Percentiles rank a stretch among this genome's conserved stretches.
These are phyloP conservation scores for Caenorhabditis drosophilae DNA, from an alignment of 2,888 invertebrate genomes.

Conservation along the genomic window DNA sequence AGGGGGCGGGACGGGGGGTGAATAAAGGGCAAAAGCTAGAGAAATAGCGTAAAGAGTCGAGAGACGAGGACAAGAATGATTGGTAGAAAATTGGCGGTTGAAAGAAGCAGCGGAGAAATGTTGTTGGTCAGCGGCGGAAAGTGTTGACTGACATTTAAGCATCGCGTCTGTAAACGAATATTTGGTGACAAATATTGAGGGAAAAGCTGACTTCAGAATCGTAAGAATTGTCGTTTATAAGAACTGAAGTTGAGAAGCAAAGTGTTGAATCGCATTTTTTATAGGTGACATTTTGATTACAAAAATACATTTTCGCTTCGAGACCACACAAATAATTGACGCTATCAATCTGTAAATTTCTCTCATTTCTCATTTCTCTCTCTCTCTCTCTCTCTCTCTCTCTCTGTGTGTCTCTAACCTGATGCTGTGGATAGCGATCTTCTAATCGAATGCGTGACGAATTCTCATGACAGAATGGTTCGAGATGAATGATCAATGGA, in stretches of 20 bases:
- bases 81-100: no score
- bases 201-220: constrained; percentile 22
- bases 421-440: constrained; percentile 27
- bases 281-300: constrained; percentile 27
- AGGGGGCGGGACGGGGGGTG: no score
- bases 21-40: no score
- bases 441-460: constrained; percentile 29
- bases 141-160: constrained; percentile 53
- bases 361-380: no score
- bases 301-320: constrained; percentile 35
- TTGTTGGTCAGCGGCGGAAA: no score
- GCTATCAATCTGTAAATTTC: constrained; percentile 28
- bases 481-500: constrained; percentile 52
- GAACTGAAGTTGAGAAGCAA: constrained; percentile 34
- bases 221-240: constrained; percentile 20
- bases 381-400: no score
- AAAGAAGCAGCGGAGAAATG: no score
- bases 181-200: background rate
- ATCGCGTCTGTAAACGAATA: constrained; percentile 28
- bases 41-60: no score
- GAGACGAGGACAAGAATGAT: no score
- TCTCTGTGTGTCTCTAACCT: no score
- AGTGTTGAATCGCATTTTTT: constrained; percentile 30
- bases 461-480: constrained; percentile 59
- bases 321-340: constrained; percentile 32